These are phyloP conservation scores for Serrognathus titanus DNA, from an alignment of 2,888 invertebrate genomes.

Conservation along the genomic window DNA sequence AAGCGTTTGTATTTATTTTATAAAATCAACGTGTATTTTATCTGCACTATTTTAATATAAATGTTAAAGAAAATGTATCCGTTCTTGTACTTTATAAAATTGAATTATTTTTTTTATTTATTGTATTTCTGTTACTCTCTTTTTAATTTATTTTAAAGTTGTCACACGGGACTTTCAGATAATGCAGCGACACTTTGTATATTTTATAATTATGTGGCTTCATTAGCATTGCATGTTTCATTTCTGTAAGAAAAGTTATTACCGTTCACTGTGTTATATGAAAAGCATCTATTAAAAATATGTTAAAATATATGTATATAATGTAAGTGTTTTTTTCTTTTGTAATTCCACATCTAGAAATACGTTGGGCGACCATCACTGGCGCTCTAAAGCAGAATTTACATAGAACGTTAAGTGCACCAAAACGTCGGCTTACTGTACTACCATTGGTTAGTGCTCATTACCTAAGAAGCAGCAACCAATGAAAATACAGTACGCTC, in stretches of 20 bases:
- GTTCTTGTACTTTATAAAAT: not conserved
- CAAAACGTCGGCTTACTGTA: too few relatives aligned
- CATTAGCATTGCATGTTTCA: slow-evolving; percentile 27
- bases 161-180: slow-evolving; percentile 3
- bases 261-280: slow-evolving; percentile 40
- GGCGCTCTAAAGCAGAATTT: too few relatives aligned
- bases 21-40: slow-evolving; percentile 7
- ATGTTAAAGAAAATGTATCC: slow-evolving; percentile 3
- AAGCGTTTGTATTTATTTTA: slow-evolving; percentile 11
- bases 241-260: slow-evolving; percentile 35
- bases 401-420: too few relatives aligned
- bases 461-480: too few relatives aligned
- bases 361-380: too few relatives aligned
- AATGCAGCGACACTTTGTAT: slow-evolving; percentile 25
- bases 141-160: slow-evolving; percentile 12
- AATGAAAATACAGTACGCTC: too few relatives aligned
- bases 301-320: slow-evolving; percentile 27
- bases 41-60: slow-evolving; percentile 16
- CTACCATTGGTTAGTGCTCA: too few relatives aligned
- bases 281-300: slow-evolving; percentile 21
- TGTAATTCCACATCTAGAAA: not conserved
- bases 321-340: not conserved
- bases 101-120: not conserved
- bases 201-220: slow-evolving; percentile 32
- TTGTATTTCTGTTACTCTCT: slow-evolving; percentile 11